Percentiles rank a stretch among this genome's conserved stretches.
Conservation (phyloP, 2,113 vertebrate species). For the Halichoeres trimaculatus region DNA sequence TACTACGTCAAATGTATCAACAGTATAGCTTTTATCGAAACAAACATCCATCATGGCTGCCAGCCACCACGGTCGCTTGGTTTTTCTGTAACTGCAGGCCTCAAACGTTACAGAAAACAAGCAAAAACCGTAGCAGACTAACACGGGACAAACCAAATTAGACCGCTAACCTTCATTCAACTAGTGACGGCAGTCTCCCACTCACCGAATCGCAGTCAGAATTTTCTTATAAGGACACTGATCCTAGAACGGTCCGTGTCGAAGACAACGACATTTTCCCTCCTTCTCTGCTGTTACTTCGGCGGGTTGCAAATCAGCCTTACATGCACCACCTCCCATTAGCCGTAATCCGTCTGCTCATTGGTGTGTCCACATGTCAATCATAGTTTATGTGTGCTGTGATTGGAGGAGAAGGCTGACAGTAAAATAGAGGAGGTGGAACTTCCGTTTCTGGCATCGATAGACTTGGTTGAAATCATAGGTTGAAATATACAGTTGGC, state of each 20-base stretch:
- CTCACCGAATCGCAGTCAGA: conserved; percentile 72
- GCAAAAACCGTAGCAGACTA: neutral
- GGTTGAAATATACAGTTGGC: too few relatives aligned
- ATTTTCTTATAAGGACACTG: conserved; percentile 72
- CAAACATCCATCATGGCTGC: conserved; percentile 68
- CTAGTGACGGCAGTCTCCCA: conserved; percentile 71
- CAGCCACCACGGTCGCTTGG: neutral
- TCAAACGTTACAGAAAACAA: neutral
- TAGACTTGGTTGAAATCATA: neutral
- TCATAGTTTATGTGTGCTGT: accelerated
- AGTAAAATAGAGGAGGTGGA: neutral
- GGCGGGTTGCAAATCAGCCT: conserved; percentile 84
- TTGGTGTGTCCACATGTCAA: conserved; percentile 36
- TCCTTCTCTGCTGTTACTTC: conserved; percentile 74
- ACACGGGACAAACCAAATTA: neutral
- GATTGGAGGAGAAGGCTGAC: conserved; percentile 42
- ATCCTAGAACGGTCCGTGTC: conserved; percentile 85
- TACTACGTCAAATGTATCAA: neutral
- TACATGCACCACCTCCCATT: neutral
- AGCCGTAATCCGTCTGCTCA: conserved; percentile 6
- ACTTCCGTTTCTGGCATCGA: conserved; percentile 23
- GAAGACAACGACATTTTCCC: conserved; percentile 75
- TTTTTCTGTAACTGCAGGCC: conserved; percentile 3
- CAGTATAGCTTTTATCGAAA: neutral
- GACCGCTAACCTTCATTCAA: conserved; percentile 41